Base-by-base conservation (phyloP, 92 coral and sea anemone species). In the Galaxea fascicularis region DNA sequence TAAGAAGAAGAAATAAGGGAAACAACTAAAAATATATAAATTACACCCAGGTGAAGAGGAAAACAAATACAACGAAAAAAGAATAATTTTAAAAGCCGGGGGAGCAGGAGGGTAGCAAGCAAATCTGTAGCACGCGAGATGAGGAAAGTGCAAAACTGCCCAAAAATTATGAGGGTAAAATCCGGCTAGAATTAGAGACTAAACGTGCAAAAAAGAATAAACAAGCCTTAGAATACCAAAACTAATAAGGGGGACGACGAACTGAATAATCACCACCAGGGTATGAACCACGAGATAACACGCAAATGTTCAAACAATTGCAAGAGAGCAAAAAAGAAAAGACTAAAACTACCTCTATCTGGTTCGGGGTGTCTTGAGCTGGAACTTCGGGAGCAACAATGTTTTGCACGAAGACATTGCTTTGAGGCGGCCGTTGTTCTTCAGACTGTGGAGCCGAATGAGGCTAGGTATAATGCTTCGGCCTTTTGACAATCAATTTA, bases 21-120 rank as follows among this genome's bases (percentile, higher is more conserved):
- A 65, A 15, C 41, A 21, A 0, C 20, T 14, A 54, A 54, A 54
- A 21, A 14, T 14, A 4, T 16, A 10, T 10, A 65, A 65, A 65
- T 44, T 65, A 65, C 39, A 65, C 45, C 41, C 71, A 8, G 44
- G 71, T 26, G 16, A 65, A 25, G 71, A 65, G 71, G 71, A 65
- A 65, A 28, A 28, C 71, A 65, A 65, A 26, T 5, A 25, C 0
- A 27, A 27, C 20, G n/a, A 65, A n/a, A n/a, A n/a, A n/a, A n/a
- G n/a, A 65, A 65, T 14, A 65, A 65, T 10, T 8, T 28, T n/a
- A 66, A 54, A 14, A 14, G 60, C 60, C 0, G 20, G 60, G 60
- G 20, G 20, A 4, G 60, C 60, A 54, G 46, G 72, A 27, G 46
- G 15, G 44, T 8, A 66, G 72, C 47, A 66, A 45, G 35, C 14